phyloP scores from a whole-genome alignment of 2,113 vertebrate species.

The Fulmarus glacialis region DNA sequence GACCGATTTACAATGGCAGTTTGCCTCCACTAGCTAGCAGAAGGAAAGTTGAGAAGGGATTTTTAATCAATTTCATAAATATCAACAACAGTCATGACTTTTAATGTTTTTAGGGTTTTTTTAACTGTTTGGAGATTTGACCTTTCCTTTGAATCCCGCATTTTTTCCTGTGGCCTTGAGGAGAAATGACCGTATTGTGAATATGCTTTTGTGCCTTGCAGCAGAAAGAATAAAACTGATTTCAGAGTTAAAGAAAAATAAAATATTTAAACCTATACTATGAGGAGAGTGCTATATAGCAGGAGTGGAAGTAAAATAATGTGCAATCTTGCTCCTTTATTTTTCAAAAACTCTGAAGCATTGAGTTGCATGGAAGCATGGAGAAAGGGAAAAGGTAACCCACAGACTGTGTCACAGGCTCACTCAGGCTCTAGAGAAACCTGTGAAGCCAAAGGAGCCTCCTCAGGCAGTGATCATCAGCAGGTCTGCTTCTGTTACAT shows the following conservation, averaged over 20 bases:
- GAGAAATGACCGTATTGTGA: not conserved
- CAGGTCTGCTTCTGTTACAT: not conserved
- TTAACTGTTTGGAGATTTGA: not conserved
- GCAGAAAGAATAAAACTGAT: not conserved
- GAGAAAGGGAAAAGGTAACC: not conserved
- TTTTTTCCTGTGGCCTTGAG: not conserved
- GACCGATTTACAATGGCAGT: not conserved
- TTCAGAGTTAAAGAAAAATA: not conserved
- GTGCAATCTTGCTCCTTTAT: not conserved
- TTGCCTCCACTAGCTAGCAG: not conserved
- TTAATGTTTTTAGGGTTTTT: not conserved
- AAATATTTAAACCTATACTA: not conserved
- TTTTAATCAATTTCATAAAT: not conserved
- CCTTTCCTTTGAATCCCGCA: not conserved
- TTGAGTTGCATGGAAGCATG: not conserved
- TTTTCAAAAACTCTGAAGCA: not conserved
- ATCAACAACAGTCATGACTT: not conserved
- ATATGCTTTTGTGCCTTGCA: not conserved
- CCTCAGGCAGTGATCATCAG: not conserved
- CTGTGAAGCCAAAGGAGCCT: not conserved
- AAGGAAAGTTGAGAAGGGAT: not conserved
- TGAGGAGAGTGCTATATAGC: not conserved
- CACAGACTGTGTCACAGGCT: not conserved
- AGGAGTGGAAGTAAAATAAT: not conserved
- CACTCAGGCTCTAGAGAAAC: not conserved